A percentile compares a stretch with the other conserved stretches of the same genome.
Conservation (phyloP, 2,888 invertebrate genomes). For the Zygothrica quintamaculata region DNA sequence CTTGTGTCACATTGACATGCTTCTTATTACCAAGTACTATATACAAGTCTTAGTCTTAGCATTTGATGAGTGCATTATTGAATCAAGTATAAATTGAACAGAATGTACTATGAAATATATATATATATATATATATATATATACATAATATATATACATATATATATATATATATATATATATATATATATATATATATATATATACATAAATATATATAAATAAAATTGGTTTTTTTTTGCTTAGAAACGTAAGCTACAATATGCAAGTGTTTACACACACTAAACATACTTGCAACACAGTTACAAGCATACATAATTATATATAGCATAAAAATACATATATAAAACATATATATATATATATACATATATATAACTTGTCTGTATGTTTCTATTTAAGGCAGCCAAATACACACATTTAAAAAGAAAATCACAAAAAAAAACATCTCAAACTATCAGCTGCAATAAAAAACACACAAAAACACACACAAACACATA, state of each 20-base stretch:
- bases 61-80: constrained; percentile 1
- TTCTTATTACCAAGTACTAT: constrained; percentile 56
- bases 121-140: constrained; percentile 13
- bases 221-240: constrained; percentile 22
- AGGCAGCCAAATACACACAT: constrained; percentile 45
- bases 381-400: constrained; percentile 41
- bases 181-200: constrained; percentile 6
- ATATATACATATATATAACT: constrained; percentile 14
- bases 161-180: constrained; percentile 20
- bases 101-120: constrained; percentile 5
- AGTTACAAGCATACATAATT: constrained; percentile 3
- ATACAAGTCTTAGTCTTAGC: constrained; percentile 20
- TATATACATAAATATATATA: constrained; percentile 18
- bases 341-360: constrained; percentile 16
- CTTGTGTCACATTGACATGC: constrained; percentile 73
- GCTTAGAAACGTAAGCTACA: constrained; percentile 42
- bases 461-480: constrained; percentile 19
- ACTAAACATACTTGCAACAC: constrained; percentile 4
- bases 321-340: constrained; percentile 4
- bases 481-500: constrained; percentile 9
- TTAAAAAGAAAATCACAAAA: constrained; percentile 17
- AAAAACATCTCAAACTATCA: constrained; percentile 8
- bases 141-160: constrained; percentile 2
- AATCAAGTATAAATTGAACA: neutral
- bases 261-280: constrained; percentile 28